phyloP scores from a whole-genome alignment of 2,888 invertebrate species.

The Rhorus exstirpatorius region DNA sequence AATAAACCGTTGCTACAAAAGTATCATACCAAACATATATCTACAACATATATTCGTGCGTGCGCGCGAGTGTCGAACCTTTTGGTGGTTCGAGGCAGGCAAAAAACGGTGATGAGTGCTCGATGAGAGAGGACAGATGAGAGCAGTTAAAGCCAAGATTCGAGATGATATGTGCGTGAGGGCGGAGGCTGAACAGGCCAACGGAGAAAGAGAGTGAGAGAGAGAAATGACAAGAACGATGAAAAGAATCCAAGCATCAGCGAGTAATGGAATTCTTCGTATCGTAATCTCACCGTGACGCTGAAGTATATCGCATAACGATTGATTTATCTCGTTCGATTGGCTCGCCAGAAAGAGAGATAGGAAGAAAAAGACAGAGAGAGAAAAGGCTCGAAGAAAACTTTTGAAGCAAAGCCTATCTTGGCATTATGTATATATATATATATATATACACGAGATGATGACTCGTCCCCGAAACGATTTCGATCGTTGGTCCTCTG shows the following conservation, averaged over 20 bases:
- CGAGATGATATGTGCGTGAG: conserved; percentile 62
- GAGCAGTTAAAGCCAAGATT: conserved; percentile 53
- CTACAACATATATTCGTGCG: neutral
- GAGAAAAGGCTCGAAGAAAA: conserved; percentile 49
- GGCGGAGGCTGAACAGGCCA: conserved; percentile 62
- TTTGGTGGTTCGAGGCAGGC: conserved; percentile 37
- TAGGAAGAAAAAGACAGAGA: conserved; percentile 15
- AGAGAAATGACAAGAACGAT: conserved; percentile 66
- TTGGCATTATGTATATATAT: conserved; percentile 15
- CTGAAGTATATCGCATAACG: conserved; percentile 81
- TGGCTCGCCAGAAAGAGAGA: conserved; percentile 64
- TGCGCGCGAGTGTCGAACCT: conserved; percentile 54
- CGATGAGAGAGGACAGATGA: conserved; percentile 65
- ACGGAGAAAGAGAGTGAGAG: conserved; percentile 45
- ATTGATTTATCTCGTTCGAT: conserved; percentile 84
- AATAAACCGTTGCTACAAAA: conserved; percentile 46
- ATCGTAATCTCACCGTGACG: conserved; percentile 74
- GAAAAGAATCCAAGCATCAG: conserved; percentile 62
- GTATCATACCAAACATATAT: conserved; percentile 27
- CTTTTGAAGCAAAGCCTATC: conserved; percentile 45
- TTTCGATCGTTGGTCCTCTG: conserved; percentile 69
- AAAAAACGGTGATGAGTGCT: conserved; percentile 63
- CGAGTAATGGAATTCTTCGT: conserved; percentile 71
- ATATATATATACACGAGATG: conserved; percentile 39
- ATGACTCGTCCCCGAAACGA: conserved; percentile 72